phyloP scores from a whole-genome alignment of 1,140 invertebrate species.

The Cherax quadricarinatus region DNA sequence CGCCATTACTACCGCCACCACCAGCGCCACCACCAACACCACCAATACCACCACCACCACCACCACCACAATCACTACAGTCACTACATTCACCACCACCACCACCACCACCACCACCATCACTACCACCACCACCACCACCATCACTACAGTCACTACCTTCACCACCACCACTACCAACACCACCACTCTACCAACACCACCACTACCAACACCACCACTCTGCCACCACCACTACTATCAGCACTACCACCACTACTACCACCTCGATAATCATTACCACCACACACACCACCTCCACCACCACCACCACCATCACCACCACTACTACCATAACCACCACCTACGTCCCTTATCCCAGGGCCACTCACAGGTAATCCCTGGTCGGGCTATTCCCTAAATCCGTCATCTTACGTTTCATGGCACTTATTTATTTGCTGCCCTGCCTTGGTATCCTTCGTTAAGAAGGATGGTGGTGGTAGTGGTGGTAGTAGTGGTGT shows the following conservation, averaged over 20 bases:
- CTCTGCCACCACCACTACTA: too few species aligned
- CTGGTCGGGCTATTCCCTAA: not conserved
- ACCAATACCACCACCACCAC: too few species aligned
- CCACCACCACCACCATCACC: too few species aligned
- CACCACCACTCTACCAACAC: too few species aligned
- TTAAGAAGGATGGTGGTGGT: not conserved
- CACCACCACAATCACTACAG: too few species aligned
- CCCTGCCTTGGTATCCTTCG: not conserved
- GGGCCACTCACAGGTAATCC: not conserved
- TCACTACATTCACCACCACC: not conserved
- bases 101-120: not conserved
- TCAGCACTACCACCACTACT: too few species aligned
- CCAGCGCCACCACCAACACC: too few species aligned
- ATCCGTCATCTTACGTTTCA: not conserved
- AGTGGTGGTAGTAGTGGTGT: too few species aligned
- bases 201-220: not conserved
- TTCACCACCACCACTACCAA: not conserved
- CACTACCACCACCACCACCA: too few species aligned
- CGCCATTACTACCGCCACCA: not conserved
- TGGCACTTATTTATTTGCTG: not conserved
- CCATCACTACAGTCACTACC: too few species aligned
- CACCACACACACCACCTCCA: too few species aligned
- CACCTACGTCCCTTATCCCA: not conserved
- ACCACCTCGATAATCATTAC: too few species aligned
- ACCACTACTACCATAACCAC: not conserved